Evolutionary conservation across 2,797 vertebrate species (phyloP).

Genomic region (Numenius phaeopus): DNA sequence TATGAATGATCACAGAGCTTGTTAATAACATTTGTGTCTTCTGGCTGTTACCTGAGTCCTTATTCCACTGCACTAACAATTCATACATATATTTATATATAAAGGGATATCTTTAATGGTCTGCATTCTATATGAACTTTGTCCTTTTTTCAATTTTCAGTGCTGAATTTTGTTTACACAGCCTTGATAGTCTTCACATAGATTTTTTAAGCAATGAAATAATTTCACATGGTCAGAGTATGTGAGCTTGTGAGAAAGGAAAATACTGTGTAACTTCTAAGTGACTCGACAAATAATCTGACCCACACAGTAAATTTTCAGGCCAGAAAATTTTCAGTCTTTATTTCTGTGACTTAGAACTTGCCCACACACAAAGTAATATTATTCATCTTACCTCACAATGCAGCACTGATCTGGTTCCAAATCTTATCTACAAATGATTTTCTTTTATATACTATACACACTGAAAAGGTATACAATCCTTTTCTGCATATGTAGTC

Average conservation of each 20-base stretch:
- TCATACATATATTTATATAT: neutral
- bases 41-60: neutral
- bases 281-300: neutral
- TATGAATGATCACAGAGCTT: neutral
- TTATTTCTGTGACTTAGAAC: neutral
- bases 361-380: neutral
- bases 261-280: neutral
- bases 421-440: neutral
- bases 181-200: neutral
- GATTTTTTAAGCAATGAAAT: neutral
- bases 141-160: neutral
- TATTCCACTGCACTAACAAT: neutral
- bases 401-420: neutral
- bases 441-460: neutral
- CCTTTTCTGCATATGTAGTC: neutral
- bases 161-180: neutral
- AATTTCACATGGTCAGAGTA: neutral
- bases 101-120: neutral
- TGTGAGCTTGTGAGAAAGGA: neutral
- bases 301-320: neutral
- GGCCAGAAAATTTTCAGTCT: neutral
- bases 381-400: neutral
- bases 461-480: neutral
- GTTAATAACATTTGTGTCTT: neutral
- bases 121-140: neutral